These are phyloP conservation scores for Canis aureus DNA, from an alignment of 2,113 vertebrate species.

Conservation along the genomic window DNA sequence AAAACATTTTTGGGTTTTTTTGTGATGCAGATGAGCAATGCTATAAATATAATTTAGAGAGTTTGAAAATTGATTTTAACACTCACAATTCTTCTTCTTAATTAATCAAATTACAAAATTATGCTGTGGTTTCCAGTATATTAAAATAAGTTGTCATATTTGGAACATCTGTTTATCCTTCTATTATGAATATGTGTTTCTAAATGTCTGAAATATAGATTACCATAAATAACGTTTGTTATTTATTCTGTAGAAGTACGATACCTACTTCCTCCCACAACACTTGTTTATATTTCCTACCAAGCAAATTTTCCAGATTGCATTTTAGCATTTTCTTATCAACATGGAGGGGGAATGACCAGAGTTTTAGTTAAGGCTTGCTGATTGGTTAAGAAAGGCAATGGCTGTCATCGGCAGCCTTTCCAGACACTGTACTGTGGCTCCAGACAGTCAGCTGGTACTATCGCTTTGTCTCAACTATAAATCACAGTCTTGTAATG, in stretches of 20 bases:
- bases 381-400: conserved; percentile 82
- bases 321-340: conserved; percentile 82
- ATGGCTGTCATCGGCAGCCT: conserved; percentile 84
- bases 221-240: conserved; percentile 79
- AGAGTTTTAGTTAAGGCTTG: conserved; percentile 74
- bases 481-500: conserved; percentile 87
- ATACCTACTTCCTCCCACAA: conserved; percentile 59
- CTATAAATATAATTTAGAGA: conserved; percentile 73
- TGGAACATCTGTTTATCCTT: conserved; percentile 74
- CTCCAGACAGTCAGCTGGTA: conserved; percentile 94
- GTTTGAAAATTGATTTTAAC: conserved; percentile 77
- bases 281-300: conserved; percentile 75
- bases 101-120: conserved; percentile 79
- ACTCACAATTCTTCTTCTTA: conserved; percentile 75
- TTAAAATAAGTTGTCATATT: conserved; percentile 82
- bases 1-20: conserved; percentile 59
- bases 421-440: conserved; percentile 90
- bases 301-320: conserved; percentile 79
- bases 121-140: conserved; percentile 78
- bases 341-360: conserved; percentile 18
- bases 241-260: conserved; percentile 67
- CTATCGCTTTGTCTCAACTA: conserved; percentile 87
- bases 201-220: conserved; percentile 74
- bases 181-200: conserved; percentile 81
- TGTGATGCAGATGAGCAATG: conserved; percentile 56